Evolutionary conservation across 1,140 invertebrate species (phyloP), one percentile per base, ranked within the genome.

Genomic region (Drosophila oshimai): DNA sequence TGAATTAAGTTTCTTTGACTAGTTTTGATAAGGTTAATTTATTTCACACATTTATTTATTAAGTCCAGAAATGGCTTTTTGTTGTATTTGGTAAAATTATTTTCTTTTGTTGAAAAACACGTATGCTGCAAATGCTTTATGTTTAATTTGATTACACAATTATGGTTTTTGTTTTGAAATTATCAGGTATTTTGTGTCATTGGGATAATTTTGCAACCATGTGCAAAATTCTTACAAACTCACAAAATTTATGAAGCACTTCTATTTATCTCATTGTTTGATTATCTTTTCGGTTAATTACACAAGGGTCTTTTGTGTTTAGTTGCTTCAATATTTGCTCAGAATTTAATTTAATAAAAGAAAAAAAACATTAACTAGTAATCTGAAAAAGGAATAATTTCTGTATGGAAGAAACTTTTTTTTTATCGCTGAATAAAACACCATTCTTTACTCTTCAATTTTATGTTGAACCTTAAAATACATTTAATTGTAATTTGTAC

Each of bases 401-500:
- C 2, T 20, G 17, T n/a, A n/a, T 1, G 18, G 7, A 20, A 42
- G 6, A 29, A 55, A 22, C 26, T 20, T 28, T 9, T 28, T 18
- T 10, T n/a, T 20, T 10, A 54, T 22, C 15, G 15, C 4, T 17
- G 5, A 24, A 26, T 22, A 29, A n/a, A 20, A 12, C 7, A 31
- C 20, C 42, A 22, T 36, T 44, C 20, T 15, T 41, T 22, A 41
- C 7, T 22, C 13, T 18, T 24, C 15, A 2, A 28, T 15, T 36
- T 58, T 15, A 13, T n/a, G 9, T 20, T 34, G 12, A 18, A 18
- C 20, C 29, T 6, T 61, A 20, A 6, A 42, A 37, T 28, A 22
- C 20, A 29, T 64, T 37, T 47, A 5, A 64, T 39, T 57, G 28
- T 18, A 61, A 57, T 57, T 57, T 41, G 24, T 15, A 26, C 24